Base-by-base conservation (phyloP, 2,797 vertebrate species). In the Myotis planiceps region DNA sequence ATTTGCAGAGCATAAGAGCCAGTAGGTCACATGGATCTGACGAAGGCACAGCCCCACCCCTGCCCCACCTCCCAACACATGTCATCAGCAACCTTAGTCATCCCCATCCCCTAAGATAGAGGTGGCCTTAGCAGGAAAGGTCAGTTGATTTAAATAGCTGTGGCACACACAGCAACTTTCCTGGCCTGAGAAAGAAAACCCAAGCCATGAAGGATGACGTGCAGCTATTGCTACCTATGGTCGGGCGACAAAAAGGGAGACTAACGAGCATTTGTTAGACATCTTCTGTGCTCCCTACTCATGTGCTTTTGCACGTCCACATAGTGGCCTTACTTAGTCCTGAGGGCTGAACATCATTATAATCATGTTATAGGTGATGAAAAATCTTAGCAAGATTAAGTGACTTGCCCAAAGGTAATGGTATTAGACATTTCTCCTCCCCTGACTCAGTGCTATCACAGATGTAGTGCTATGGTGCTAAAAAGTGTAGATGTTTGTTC, bases 61-160 rank as follows among this genome's bases (percentile, higher is more conserved):
- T 76, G 93, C 87, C 81, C 96, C 96, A 94, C 96, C 97, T 96
- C 95, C 97, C 71, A 75, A 72, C 82, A 88, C 93, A 92, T 4
- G 32, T 91, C 92, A 58, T 81, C 81, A 51, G 74, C 71, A 95
- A 45, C 84, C 81, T 81, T 79, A 81, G 86, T 95, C 96, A 90
- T 39, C 32, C 37, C 45, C 55, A 68, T 49, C 82, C 92, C 88
- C 92, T 87, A 80, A 97, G 95, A 97, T 94, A 96, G 96, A 95
- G 75, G 88, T 94, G 55, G 90, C 60, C 37, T 51, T 37, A 80
- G 68, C 79, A 88, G 95, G 88, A 96, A 97, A 97, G 96, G 96
- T 97, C 97, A 97, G 65, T 90, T 60, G 92, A 94, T 55, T 96
- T 96, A 97, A 97, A 97, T 97, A 97, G 97, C 96, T 81, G 37